These are phyloP conservation scores for Drosophila subobscura DNA, from an alignment of 1,140 invertebrate species.

Conservation along the genomic window DNA sequence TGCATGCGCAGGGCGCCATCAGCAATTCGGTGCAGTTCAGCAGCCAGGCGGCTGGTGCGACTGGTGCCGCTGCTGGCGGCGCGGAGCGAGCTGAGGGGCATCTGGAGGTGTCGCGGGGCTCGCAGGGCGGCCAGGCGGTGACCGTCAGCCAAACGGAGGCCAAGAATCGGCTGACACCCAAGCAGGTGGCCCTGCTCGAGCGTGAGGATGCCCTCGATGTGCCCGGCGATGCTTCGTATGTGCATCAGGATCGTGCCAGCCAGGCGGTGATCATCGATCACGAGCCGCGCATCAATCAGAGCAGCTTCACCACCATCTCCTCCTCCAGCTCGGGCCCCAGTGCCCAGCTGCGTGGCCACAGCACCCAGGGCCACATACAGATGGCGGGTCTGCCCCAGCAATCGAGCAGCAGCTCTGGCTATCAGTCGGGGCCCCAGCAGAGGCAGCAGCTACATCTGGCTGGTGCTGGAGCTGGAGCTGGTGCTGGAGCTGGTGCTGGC, in stretches of 20 bases:
- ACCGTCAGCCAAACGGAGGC: conserved; percentile 47
- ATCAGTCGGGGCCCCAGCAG: conserved; percentile 30
- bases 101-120: conserved; percentile 55
- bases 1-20: conserved; percentile 71
- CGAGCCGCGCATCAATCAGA: conserved; percentile 57
- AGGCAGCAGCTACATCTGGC: conserved; percentile 43
- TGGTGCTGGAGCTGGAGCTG: background rate
- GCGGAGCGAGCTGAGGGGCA: conserved; percentile 6
- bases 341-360: conserved; percentile 44
- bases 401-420: conserved; percentile 22
- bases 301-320: conserved; percentile 27
- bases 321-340: conserved; percentile 8
- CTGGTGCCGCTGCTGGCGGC: background rate
- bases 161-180: conserved; percentile 53
- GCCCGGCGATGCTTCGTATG: conserved; percentile 83
- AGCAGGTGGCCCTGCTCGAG: conserved; percentile 75
- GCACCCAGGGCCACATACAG: conserved; percentile 70
- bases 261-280: conserved; percentile 40
- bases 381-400: conserved; percentile 50
- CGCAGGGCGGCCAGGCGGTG: conserved; percentile 39
- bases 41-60: background rate
- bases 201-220: conserved; percentile 75
- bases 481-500: conserved; percentile 11
- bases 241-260: conserved; percentile 74
- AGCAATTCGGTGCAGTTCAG: conserved; percentile 30